Conservation (phyloP, 2,888 invertebrate species). For the Drosophila recens region DNA sequence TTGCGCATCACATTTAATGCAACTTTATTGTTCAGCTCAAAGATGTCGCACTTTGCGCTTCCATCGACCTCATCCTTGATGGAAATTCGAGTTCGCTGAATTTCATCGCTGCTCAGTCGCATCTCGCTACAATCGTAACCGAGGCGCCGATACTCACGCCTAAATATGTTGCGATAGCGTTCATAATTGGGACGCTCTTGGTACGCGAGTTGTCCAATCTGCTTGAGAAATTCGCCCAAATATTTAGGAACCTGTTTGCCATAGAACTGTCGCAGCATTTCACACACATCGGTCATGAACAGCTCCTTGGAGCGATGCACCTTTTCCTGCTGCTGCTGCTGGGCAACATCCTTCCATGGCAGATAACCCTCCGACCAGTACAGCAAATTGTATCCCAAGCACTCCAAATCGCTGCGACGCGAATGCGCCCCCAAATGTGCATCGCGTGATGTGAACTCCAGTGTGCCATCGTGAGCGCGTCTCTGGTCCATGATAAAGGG, state of each 20-base stretch:
- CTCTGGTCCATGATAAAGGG: slow-evolving; percentile 94
- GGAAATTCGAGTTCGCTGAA: slow-evolving; percentile 78
- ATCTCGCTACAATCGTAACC: slow-evolving; percentile 81
- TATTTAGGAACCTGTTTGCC: slow-evolving; percentile 88
- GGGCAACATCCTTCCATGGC: slow-evolving; percentile 93
- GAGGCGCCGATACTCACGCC: slow-evolving; percentile 88
- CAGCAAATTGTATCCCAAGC: slow-evolving; percentile 96
- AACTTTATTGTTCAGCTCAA: slow-evolving; percentile 86
- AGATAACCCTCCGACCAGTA: slow-evolving; percentile 96
- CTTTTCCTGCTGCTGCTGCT: slow-evolving; percentile 88
- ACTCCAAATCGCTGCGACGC: slow-evolving; percentile 96
- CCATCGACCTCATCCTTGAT: slow-evolving; percentile 80
- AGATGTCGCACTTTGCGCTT: slow-evolving; percentile 82
- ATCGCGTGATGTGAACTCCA: slow-evolving; percentile 98
- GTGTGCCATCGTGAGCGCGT: slow-evolving; percentile 98
- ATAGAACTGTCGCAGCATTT: slow-evolving; percentile 88
- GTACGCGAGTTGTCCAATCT: slow-evolving; percentile 90
- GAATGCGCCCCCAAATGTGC: slow-evolving; percentile 97
- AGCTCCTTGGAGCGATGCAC: slow-evolving; percentile 89
- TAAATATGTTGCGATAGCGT: slow-evolving; percentile 89
- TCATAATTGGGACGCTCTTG: slow-evolving; percentile 92
- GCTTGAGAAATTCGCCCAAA: slow-evolving; percentile 89
- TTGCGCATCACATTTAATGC: slow-evolving; percentile 82
- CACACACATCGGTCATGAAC: slow-evolving; percentile 88
- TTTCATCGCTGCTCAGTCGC: slow-evolving; percentile 80